These are phyloP conservation scores for Cricetomys ansorgei DNA, from an alignment of 2,113 vertebrate genomes.

Conservation along the genomic window DNA sequence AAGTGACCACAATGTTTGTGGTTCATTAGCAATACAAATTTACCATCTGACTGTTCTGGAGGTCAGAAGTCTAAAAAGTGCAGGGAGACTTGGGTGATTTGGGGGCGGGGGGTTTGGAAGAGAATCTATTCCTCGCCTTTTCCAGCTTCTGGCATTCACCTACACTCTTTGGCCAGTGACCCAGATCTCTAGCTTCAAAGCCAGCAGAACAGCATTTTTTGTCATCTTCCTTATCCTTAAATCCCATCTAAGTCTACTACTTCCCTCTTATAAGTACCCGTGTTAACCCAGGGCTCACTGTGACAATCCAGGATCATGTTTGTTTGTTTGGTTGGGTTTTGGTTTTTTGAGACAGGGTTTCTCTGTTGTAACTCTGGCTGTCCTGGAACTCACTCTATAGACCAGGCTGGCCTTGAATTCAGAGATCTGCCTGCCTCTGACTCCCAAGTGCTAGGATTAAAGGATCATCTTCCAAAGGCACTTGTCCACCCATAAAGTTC, in stretches of 20 bases:
- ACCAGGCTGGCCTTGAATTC: no score
- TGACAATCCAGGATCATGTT: not conserved
- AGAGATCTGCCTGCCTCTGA: no score
- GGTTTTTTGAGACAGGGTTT: no score
- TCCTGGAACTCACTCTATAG: no score
- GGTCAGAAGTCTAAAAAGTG: not conserved
- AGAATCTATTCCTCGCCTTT: not conserved
- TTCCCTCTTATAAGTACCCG: not conserved
- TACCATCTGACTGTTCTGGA: not conserved
- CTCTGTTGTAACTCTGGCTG: no score
- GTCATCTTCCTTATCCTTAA: not conserved
- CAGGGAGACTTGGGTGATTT: not conserved
- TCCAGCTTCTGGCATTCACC: constrained; percentile 5
- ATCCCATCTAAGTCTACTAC: not conserved
- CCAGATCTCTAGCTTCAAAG: not conserved
- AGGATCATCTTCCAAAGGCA: no score
- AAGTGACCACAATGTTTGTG: not conserved
- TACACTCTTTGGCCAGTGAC: not conserved
- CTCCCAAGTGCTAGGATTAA: no score
- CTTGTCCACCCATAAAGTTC: not conserved
- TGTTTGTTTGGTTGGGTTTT: no score
- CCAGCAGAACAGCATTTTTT: not conserved
- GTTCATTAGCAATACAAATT: not conserved
- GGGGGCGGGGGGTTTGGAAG: not conserved
- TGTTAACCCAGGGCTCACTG: not conserved